phyloP scores from a whole-genome alignment of 2,888 invertebrate species.

The Pedicia rivosa region DNA sequence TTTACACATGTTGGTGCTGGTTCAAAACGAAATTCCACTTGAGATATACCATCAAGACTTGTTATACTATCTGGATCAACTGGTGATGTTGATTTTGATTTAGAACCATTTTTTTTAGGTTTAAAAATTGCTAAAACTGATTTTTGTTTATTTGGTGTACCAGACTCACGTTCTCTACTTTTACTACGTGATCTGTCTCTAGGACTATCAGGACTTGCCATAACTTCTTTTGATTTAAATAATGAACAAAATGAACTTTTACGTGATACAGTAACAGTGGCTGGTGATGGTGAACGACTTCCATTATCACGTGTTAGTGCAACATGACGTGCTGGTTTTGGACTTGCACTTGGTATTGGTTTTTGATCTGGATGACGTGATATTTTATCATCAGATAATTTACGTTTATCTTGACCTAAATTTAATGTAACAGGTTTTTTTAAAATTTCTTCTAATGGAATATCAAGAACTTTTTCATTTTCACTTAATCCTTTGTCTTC shows the following conservation, averaged over 20 bases:
- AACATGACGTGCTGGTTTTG: conserved; percentile 28
- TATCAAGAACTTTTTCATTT: conserved; percentile 25
- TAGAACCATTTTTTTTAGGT: conserved; percentile 35
- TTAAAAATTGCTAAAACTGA: conserved; percentile 53
- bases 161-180: conserved; percentile 32
- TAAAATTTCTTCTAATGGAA: conserved; percentile 19
- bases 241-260: conserved; percentile 70
- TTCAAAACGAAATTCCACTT: conserved; percentile 30
- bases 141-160: conserved; percentile 44
- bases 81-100: conserved; percentile 32
- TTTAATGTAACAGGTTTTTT: conserved; percentile 46
- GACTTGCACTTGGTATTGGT: conserved; percentile 23
- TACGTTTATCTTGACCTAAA: conserved; percentile 27
- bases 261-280: conserved; percentile 45
- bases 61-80: conserved; percentile 19
- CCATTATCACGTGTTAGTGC: conserved; percentile 17
- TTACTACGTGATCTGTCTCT: conserved; percentile 41
- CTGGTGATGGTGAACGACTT: conserved; percentile 51
- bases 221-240: conserved; percentile 55
- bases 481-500: conserved; percentile 36
- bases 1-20: conserved; percentile 10
- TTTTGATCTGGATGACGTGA: conserved; percentile 18
- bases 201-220: conserved; percentile 38
- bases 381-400: conserved; percentile 21
- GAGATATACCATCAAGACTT: conserved; percentile 28